These are phyloP conservation scores for Leptogaster cylindrica DNA, from an alignment of 2,888 invertebrate species.

Conservation along the genomic window DNA sequence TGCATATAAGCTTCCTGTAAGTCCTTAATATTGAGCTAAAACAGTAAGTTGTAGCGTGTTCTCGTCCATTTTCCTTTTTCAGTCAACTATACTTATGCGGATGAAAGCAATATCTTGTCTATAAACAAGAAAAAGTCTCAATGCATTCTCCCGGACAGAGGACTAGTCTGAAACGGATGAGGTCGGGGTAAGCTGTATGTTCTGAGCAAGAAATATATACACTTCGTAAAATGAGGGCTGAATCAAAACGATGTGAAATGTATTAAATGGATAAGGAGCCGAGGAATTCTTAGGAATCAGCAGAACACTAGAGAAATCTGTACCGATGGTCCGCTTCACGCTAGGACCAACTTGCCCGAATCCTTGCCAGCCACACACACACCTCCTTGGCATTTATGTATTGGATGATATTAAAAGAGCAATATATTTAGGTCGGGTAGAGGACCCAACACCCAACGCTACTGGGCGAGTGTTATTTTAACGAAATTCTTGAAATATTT, in stretches of 20 bases:
- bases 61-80: conserved; percentile 33
- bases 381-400: conserved; percentile 24
- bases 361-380: conserved; percentile 4
- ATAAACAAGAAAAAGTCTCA: conserved; percentile 2
- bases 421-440: conserved; percentile 35
- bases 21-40: not conserved
- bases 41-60: not conserved
- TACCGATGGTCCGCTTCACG: conserved; percentile 9
- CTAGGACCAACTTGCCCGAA: conserved; percentile 22
- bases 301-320: conserved; percentile 25
- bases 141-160: conserved; percentile 21
- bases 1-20: not conserved
- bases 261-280: conserved; percentile 40
- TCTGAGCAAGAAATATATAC: conserved; percentile 22
- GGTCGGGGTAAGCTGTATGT: not conserved
- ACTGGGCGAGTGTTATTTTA: conserved; percentile 30
- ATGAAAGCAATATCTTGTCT: conserved; percentile 30
- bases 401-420: conserved; percentile 41
- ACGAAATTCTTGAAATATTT: conserved; percentile 41
- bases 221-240: conserved; percentile 15
- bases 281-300: conserved; percentile 35
- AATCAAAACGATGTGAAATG: conserved; percentile 38
- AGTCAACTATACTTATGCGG: conserved; percentile 36
- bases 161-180: not conserved
- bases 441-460: not conserved